These are phyloP conservation scores for Manis pentadactyla DNA, from an alignment of 2,797 vertebrate genomes.

Conservation along the genomic window DNA sequence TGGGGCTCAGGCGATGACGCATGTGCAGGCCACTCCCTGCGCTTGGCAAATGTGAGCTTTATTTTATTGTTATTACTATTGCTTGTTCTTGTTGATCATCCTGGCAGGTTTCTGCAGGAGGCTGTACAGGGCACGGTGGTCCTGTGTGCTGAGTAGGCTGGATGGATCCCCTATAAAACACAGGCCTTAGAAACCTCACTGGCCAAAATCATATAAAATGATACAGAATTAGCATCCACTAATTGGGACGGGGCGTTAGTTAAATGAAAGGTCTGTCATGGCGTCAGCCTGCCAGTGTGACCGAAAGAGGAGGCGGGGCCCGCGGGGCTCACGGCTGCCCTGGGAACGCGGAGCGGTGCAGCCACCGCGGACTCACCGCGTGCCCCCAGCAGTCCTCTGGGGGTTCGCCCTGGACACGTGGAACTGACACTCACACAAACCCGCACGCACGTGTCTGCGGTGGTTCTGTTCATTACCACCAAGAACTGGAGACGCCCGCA, in stretches of 20 bases:
- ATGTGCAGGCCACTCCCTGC: accelerated
- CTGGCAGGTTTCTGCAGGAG: too few species aligned
- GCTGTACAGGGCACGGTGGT: accelerated
- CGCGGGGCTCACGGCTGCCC: accelerated
- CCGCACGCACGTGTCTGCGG: accelerated
- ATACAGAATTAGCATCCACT: accelerated
- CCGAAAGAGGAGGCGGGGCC: accelerated
- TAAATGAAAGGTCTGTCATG: background rate
- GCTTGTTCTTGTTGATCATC: accelerated
- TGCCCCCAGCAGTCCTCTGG: too few species aligned
- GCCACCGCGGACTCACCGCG: accelerated
- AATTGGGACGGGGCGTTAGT: too few species aligned
- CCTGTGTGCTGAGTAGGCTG: accelerated
- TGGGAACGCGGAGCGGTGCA: accelerated
- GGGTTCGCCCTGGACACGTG: too few species aligned
- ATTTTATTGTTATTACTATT: accelerated
- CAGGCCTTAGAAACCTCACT: background rate
- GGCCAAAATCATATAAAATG: accelerated
- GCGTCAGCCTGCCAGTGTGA: too few species aligned
- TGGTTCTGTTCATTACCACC: background rate
- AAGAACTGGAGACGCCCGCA: accelerated
- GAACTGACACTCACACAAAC: background rate
- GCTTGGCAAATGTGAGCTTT: accelerated
- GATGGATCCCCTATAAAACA: background rate
- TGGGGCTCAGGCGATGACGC: accelerated